phyloP scores from a whole-genome alignment of 2,113 vertebrate species.

The Epinephelus lanceolatus region DNA sequence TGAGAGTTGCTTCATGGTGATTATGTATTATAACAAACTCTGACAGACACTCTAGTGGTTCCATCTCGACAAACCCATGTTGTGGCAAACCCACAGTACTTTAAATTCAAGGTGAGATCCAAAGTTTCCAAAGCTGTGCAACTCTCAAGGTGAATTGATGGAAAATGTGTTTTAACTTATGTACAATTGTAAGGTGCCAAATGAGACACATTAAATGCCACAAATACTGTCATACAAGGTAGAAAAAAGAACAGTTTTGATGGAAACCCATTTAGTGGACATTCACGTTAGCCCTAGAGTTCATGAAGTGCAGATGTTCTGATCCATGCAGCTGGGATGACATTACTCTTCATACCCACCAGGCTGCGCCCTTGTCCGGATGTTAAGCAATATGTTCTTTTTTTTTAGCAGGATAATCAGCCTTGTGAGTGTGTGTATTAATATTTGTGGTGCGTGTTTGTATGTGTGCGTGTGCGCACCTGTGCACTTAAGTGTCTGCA shows the following conservation, averaged over 20 bases:
- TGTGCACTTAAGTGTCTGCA: neutral
- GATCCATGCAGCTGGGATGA: neutral
- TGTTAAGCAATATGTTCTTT: neutral
- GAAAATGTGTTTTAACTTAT: neutral
- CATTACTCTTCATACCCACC: constrained; percentile 34
- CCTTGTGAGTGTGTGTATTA: neutral
- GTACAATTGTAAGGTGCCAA: neutral
- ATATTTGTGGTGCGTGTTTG: neutral
- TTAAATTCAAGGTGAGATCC: neutral
- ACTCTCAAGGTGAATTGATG: neutral
- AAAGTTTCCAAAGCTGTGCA: neutral
- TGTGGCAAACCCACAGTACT: neutral
- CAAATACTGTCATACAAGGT: neutral
- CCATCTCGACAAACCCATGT: neutral
- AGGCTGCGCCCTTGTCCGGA: constrained; percentile 47
- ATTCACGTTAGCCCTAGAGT: neutral
- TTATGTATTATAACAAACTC: neutral
- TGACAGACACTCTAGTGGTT: neutral
- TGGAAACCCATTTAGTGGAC: neutral
- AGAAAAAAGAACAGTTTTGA: too few relatives aligned
- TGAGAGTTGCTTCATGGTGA: neutral
- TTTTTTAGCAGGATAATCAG: neutral
- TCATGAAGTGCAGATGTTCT: neutral
- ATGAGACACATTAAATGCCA: neutral
- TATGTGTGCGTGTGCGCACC: neutral